phyloP scores from a whole-genome alignment of 35 echinoderm and acorn worm genomes.

The Heliocidaris tuberculata region DNA sequence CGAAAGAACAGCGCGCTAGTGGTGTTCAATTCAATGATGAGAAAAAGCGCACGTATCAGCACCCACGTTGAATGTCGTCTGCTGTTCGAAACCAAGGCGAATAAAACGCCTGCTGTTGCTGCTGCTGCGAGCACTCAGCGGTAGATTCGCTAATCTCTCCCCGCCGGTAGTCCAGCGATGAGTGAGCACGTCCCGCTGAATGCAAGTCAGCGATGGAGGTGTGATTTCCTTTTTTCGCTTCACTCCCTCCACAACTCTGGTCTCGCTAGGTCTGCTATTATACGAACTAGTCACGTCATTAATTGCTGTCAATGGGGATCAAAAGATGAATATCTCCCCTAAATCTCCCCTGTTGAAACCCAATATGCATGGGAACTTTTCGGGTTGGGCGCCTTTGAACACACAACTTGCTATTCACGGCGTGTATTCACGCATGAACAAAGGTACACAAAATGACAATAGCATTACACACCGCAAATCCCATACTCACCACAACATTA shows the following conservation, averaged over 20 bases:
- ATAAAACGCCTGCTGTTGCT: not conserved
- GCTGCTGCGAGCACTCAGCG: not conserved
- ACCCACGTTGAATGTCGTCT: not conserved
- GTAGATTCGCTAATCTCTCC: not conserved
- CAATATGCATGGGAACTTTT: not conserved
- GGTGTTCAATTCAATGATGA: too few relatives aligned
- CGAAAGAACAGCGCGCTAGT: not conserved
- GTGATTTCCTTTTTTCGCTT: not conserved
- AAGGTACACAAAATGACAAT: constrained; percentile 13
- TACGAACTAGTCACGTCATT: not conserved
- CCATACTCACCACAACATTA: not conserved
- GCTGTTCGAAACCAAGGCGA: too few relatives aligned
- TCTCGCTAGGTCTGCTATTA: not conserved
- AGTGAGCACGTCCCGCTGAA: not conserved
- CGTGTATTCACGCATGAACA: not conserved
- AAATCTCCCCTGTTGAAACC: not conserved
- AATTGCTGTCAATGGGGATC: not conserved
- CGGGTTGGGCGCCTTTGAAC: constrained; percentile 6
- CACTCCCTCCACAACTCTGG: not conserved
- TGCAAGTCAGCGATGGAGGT: not conserved
- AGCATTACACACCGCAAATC: not conserved
- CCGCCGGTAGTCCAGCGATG: not conserved
- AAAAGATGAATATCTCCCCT: constrained; percentile 17
- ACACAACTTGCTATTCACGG: not conserved
- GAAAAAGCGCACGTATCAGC: not conserved